Evolutionary conservation across 2,888 invertebrate species (phyloP).

Genomic region (Drosophila meridiana): DNA sequence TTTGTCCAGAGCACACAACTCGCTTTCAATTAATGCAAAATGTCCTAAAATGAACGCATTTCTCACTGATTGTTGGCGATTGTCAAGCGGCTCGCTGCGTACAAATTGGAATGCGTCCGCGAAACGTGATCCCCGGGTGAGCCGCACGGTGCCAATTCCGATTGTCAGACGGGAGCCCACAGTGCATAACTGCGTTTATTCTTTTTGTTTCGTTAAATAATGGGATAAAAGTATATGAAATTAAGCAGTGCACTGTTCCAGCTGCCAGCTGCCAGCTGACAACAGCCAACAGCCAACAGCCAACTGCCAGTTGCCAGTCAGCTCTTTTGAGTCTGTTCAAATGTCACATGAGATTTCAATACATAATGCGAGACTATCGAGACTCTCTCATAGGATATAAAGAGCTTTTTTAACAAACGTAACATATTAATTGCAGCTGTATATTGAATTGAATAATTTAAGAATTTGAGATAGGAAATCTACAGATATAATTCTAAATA

Average conservation of each 20-base stretch:
- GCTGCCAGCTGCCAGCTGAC: conserved; percentile 34
- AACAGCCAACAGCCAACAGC: conserved; percentile 25
- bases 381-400: not conserved
- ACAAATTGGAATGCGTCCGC: conserved; percentile 67
- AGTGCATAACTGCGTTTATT: conserved; percentile 33
- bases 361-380: conserved; percentile 25
- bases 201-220: conserved; percentile 40
- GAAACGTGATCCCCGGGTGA: conserved; percentile 60
- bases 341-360: conserved; percentile 47
- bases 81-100: conserved; percentile 55
- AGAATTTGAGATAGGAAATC: not conserved
- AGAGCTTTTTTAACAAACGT: not conserved
- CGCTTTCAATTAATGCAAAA: conserved; percentile 78
- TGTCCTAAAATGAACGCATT: conserved; percentile 74
- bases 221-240: conserved; percentile 56
- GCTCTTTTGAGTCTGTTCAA: conserved; percentile 46
- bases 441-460: not conserved
- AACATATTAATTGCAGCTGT: not conserved
- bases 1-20: conserved; percentile 38
- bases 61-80: conserved; percentile 74
- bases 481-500: not conserved
- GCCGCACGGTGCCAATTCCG: conserved; percentile 15
- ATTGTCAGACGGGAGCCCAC: conserved; percentile 11
- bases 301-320: conserved; percentile 37
- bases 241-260: conserved; percentile 47